A percentile compares a stretch with the other conserved stretches of the same genome.
phyloP scores from a whole-genome alignment of 2,113 vertebrate genomes.

The Pandion haliaetus region DNA sequence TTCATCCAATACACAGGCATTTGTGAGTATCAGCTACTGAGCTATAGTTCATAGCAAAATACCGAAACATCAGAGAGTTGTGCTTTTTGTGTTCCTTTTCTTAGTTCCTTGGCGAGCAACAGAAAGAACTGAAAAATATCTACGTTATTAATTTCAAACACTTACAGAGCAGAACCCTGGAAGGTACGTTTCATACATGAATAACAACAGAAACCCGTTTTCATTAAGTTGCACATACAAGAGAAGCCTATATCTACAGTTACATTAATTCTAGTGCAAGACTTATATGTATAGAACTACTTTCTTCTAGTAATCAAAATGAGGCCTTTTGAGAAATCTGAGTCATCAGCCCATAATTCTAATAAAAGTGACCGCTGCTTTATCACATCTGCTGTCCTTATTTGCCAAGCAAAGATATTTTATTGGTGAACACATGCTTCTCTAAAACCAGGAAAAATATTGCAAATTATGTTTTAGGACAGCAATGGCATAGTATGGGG shows the following conservation, averaged over 20 bases:
- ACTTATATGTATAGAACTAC: neutral
- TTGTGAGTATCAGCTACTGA: constrained; percentile 56
- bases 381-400: neutral
- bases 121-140: neutral
- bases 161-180: neutral
- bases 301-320: neutral
- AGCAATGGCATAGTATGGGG: neutral
- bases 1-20: constrained; percentile 12
- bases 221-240: neutral
- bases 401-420: neutral
- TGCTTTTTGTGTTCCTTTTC: neutral
- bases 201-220: neutral
- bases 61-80: neutral
- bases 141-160: neutral
- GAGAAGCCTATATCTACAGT: neutral
- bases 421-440: neutral
- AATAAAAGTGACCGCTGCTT: neutral
- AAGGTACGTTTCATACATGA: neutral
- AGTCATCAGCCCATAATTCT: neutral
- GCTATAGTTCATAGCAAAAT: constrained; percentile 11
- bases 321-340: neutral
- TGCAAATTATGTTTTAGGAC: neutral
- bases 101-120: neutral
- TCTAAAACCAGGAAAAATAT: neutral
- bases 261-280: neutral